Conservation (phyloP, 2,113 vertebrate genomes). For the Atractosteus spatula region DNA sequence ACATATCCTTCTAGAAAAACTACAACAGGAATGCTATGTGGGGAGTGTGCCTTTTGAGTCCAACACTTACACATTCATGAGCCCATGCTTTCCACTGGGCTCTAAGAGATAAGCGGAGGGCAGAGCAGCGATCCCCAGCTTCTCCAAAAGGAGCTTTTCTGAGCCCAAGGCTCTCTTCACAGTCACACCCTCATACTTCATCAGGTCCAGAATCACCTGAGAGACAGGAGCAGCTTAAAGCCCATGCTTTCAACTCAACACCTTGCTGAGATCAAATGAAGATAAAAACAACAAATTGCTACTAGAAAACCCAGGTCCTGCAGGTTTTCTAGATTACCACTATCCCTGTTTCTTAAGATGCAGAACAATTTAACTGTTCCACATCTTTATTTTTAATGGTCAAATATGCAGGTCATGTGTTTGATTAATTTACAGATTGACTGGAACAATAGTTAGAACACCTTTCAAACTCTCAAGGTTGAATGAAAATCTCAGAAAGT, state of each 20-base stretch:
- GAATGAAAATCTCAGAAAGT: too few species aligned
- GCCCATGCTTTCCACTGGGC: conserved; percentile 76
- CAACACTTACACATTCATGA: conserved; percentile 71
- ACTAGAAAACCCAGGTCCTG: not conserved
- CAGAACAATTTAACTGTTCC: conserved; percentile 31
- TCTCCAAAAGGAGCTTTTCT: conserved; percentile 70
- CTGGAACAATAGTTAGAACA: too few species aligned
- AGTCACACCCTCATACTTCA: conserved; percentile 72
- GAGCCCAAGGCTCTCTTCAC: conserved; percentile 69
- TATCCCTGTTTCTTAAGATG: conserved; percentile 36
- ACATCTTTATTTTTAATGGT: too few species aligned
- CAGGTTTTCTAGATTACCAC: conserved; percentile 23
- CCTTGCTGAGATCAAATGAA: not conserved
- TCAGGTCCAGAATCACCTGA: conserved; percentile 87
- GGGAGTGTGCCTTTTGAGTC: not conserved
- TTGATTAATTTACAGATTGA: too few species aligned
- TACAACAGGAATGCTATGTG: too few species aligned
- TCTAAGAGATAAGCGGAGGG: conserved; percentile 79
- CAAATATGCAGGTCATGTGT: too few species aligned
- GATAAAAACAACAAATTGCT: conserved; percentile 14
- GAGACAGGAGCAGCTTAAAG: not conserved
- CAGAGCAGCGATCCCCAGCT: conserved; percentile 64
- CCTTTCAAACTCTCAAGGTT: too few species aligned
- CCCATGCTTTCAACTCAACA: too few species aligned
- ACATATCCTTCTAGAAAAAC: too few species aligned